A percentile compares a stretch with the other conserved stretches of the same genome.
These are phyloP conservation scores for Drosophila flavopinicola DNA, from an alignment of 2,888 invertebrate genomes.

Conservation along the genomic window DNA sequence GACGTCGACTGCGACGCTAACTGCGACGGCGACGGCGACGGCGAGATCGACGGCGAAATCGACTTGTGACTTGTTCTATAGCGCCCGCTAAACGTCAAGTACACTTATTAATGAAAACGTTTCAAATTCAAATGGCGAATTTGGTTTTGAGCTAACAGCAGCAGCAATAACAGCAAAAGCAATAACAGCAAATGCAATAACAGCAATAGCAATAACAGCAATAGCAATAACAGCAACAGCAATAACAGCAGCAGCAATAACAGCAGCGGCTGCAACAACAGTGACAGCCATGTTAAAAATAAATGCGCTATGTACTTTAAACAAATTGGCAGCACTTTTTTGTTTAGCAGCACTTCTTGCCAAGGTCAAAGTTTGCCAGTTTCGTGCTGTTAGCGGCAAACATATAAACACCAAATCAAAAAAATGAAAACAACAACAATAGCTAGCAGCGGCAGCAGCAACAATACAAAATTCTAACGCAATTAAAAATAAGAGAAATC, in stretches of 20 bases:
- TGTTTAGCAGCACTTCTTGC: constrained; percentile 34
- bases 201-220: not conserved
- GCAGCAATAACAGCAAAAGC: constrained; percentile 23
- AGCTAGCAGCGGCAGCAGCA: constrained; percentile 7
- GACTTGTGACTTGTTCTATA: constrained; percentile 50
- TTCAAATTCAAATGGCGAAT: constrained; percentile 71
- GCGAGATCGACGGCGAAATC: constrained; percentile 5
- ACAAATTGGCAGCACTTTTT: constrained; percentile 57
- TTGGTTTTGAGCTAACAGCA: constrained; percentile 55
- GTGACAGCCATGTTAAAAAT: constrained; percentile 37
- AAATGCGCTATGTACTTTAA: constrained; percentile 31
- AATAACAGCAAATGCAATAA: constrained; percentile 4
- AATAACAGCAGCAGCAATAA: constrained; percentile 20
- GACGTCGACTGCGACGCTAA: constrained; percentile 11
- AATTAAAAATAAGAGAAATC: constrained; percentile 68
- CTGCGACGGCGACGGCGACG: constrained; percentile 6
- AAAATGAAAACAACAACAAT: constrained; percentile 16
- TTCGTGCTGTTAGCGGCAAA: constrained; percentile 23
- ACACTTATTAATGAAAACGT: constrained; percentile 74
- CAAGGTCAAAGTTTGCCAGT: constrained; percentile 72
- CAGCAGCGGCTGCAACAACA: constrained; percentile 2
- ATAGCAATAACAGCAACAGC: constrained; percentile 17
- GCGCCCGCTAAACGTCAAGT: constrained; percentile 47
- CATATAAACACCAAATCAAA: constrained; percentile 20
- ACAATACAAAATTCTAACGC: constrained; percentile 45